Conservation (phyloP, 1,140 invertebrate genomes). For the Zeugodacus cucurbitae region DNA sequence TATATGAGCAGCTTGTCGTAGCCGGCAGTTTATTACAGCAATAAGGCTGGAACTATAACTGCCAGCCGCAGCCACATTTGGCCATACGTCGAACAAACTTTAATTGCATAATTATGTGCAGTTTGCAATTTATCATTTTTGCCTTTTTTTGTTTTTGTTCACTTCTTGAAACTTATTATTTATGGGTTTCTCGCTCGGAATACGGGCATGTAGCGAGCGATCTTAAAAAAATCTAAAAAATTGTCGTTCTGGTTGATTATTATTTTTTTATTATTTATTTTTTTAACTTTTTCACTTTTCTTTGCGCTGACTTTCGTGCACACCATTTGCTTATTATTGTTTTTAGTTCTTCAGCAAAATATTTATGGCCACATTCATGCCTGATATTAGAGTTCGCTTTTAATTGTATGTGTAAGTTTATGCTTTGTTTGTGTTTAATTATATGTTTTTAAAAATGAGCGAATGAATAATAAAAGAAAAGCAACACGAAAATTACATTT, state of each 20-base stretch:
- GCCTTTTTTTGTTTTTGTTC: too few species aligned
- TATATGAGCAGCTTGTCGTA: neutral
- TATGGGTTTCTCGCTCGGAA: constrained; percentile 57
- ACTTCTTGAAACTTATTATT: constrained; percentile 56
- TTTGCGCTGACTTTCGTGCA: neutral
- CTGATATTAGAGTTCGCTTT: neutral
- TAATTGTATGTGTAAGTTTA: neutral
- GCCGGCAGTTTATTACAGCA: neutral
- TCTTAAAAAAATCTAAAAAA: neutral
- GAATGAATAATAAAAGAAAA: neutral
- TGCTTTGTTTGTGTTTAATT: neutral
- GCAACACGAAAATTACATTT: neutral
- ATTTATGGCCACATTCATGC: neutral
- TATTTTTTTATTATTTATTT: neutral
- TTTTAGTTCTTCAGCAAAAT: neutral
- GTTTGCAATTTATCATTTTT: constrained; percentile 64
- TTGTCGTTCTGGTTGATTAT: neutral
- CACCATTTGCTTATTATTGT: neutral
- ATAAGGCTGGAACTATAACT: neutral
- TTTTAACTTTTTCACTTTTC: neutral
- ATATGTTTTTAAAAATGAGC: too few species aligned
- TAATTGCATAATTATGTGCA: constrained; percentile 67
- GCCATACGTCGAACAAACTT: constrained; percentile 52
- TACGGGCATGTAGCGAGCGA: neutral
- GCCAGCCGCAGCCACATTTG: constrained; percentile 27